Percentiles rank a stretch among this genome's conserved stretches.
These are phyloP conservation scores for Chaenodraco wilsoni DNA, from an alignment of 2,797 vertebrate genomes.

Conservation along the genomic window DNA sequence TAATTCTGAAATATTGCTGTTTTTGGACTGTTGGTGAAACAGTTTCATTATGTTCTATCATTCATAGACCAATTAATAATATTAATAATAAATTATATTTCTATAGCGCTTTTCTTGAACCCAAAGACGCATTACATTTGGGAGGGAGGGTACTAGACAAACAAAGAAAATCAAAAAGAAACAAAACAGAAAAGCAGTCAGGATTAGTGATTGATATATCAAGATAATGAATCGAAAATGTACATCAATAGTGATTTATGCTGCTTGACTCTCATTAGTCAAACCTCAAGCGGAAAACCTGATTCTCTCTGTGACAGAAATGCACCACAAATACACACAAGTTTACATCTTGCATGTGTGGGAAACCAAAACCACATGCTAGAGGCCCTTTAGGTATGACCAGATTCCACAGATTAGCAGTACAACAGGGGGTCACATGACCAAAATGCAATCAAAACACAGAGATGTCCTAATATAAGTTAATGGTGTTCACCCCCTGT, in stretches of 20 bases:
- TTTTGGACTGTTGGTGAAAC: background rate
- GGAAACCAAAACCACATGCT: conserved; percentile 18
- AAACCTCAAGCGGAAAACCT: background rate
- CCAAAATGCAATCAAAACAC: conserved; percentile 7
- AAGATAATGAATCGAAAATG: background rate
- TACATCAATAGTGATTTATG: background rate
- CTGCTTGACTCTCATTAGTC: background rate
- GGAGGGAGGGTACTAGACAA: too few species aligned
- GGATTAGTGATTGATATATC: background rate
- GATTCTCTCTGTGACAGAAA: background rate
- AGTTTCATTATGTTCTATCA: too few species aligned
- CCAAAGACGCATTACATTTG: too few species aligned
- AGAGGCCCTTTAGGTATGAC: conserved; percentile 24
- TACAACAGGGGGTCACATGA: conserved; percentile 9
- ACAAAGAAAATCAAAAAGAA: too few species aligned
- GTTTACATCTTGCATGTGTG: background rate
- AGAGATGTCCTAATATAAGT: background rate
- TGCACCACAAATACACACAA: background rate
- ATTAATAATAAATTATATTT: too few species aligned
- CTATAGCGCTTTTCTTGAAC: too few species aligned
- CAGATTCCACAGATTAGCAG: conserved; percentile 37
- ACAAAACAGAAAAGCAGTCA: too few species aligned
- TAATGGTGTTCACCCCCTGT: background rate
- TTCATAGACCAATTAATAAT: background rate
- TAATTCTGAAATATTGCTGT: too few species aligned